phyloP scores from a whole-genome alignment of 2,113 vertebrate species.

The Crotophaga sulcirostris region DNA sequence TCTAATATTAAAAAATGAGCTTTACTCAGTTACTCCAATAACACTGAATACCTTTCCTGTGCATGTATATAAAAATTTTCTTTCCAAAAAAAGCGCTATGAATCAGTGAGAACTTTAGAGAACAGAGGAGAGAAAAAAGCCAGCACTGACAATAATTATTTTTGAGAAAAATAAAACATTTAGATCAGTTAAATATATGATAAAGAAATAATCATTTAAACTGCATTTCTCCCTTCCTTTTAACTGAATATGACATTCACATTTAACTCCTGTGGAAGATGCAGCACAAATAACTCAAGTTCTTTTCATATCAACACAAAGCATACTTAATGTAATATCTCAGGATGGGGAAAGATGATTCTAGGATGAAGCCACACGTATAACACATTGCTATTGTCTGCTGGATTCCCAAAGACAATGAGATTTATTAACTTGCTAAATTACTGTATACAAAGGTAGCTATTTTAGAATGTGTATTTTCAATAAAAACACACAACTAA shows the following conservation, averaged over 20 bases:
- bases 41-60: background rate
- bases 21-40: background rate
- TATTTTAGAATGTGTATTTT: background rate
- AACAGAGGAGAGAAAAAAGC: background rate
- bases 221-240: background rate
- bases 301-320: background rate
- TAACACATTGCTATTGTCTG: background rate
- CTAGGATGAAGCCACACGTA: background rate
- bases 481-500: background rate
- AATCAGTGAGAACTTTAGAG: background rate
- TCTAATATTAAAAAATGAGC: background rate
- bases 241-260: background rate
- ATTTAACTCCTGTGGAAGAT: background rate
- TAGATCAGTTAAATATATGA: background rate
- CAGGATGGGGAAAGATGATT: background rate
- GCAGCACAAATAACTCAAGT: background rate
- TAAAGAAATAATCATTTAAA: background rate
- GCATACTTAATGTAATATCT: background rate
- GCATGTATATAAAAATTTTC: background rate
- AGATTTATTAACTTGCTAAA: background rate
- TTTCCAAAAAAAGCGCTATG: background rate
- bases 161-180: background rate
- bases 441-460: background rate
- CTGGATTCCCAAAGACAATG: background rate
- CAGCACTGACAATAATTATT: background rate